A percentile compares a stretch with the other conserved stretches of the same genome.
Conservation (phyloP, 2,888 invertebrate genomes). For the Carpatolechia fugitivella region DNA sequence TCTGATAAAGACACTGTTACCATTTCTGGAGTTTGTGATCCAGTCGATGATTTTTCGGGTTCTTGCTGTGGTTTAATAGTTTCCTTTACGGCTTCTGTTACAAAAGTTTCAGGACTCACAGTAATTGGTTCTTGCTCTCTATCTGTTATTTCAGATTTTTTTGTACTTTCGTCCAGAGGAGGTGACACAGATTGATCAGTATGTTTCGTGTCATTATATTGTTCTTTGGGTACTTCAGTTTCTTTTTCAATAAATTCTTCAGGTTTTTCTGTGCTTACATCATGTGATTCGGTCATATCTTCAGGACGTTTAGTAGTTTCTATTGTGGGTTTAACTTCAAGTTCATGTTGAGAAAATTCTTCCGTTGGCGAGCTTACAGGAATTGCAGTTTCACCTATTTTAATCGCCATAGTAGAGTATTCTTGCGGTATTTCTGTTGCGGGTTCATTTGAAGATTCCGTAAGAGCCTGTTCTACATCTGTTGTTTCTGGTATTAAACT, state of each 20-base stretch:
- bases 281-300: conserved; percentile 11
- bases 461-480: background rate
- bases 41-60: conserved; percentile 5
- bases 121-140: background rate
- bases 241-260: conserved; percentile 9
- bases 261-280: conserved; percentile 10
- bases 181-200: background rate
- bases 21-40: background rate
- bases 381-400: background rate
- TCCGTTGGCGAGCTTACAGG: background rate
- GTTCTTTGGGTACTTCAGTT: conserved; percentile 17
- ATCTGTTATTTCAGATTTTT: background rate
- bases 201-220: background rate
- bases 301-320: conserved; percentile 19
- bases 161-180: background rate
- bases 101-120: background rate
- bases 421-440: background rate
- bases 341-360: background rate
- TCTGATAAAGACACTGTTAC: background rate
- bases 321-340: background rate
- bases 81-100: conserved; percentile 1
- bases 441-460: background rate
- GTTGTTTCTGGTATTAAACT: background rate
- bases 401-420: background rate
- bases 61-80: background rate